Conservation (phyloP, 2,113 vertebrate genomes). For the Gallinago media region DNA sequence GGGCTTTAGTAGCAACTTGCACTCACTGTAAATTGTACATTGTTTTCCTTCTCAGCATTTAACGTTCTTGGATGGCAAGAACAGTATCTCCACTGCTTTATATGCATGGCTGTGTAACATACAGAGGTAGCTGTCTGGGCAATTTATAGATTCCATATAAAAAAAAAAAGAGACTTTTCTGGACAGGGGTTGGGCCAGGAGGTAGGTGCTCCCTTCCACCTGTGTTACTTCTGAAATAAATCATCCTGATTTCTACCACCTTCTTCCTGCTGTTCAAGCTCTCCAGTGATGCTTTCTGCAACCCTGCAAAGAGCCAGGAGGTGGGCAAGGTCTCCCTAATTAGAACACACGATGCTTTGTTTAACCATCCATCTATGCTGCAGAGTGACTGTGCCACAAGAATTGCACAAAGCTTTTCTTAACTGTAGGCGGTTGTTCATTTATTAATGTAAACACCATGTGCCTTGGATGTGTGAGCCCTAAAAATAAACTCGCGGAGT, state of each 20-base stretch:
- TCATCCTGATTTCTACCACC: not conserved
- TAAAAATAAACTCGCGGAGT: conserved; percentile 79
- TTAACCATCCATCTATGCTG: not conserved
- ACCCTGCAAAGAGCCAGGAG: not conserved
- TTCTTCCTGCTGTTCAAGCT: not conserved
- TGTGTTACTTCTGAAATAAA: not conserved
- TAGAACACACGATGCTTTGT: not conserved
- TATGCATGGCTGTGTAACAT: not conserved
- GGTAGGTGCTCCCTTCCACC: not conserved
- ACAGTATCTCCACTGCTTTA: not conserved
- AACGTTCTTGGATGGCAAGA: not conserved
- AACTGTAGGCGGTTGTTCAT: conserved; percentile 75
- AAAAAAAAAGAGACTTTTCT: not conserved
- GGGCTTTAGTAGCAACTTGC: not conserved
- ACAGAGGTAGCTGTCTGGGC: not conserved
- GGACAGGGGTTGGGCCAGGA: not conserved
- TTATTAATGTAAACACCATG: conserved; percentile 82
- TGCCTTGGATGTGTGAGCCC: conserved; percentile 77
- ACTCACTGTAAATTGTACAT: not conserved
- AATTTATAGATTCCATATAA: not conserved
- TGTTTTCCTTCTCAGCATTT: not conserved
- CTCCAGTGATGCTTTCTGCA: not conserved
- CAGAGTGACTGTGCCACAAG: conserved; percentile 9
- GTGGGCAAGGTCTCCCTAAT: not conserved
- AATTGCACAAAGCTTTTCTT: conserved; percentile 69